Percentiles rank a stretch among this genome's conserved stretches.
Conservation (phyloP, 2,797 vertebrate genomes). For the Acipenser oxyrinchus region DNA sequence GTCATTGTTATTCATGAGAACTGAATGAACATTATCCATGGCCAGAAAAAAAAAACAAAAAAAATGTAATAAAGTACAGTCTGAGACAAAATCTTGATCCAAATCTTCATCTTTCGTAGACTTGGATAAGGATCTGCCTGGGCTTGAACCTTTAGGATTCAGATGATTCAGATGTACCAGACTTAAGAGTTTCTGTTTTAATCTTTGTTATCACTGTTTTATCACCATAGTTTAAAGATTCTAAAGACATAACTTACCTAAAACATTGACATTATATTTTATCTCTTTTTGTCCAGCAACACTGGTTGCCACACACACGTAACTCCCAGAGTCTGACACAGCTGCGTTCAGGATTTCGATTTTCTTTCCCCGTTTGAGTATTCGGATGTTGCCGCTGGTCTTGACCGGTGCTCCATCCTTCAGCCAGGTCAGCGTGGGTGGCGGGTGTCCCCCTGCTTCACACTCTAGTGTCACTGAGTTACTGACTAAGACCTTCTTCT, state of each 20-base stretch:
- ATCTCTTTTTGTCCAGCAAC: slow-evolving; percentile 87
- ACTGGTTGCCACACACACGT: slow-evolving; percentile 85
- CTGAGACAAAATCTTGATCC: too few species aligned
- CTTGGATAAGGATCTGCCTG: too few species aligned
- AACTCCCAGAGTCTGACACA: slow-evolving; percentile 68
- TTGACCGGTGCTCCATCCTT: slow-evolving; percentile 80
- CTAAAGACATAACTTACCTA: slow-evolving; percentile 61
- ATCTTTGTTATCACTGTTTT: too few species aligned
- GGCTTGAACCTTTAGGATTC: too few species aligned
- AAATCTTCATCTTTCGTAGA: too few species aligned
- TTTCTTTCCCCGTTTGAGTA: slow-evolving; percentile 71
- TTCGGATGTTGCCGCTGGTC: slow-evolving; percentile 52
- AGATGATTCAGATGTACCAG: too few species aligned
- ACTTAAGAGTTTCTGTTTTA: too few species aligned
- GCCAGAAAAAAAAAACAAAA: too few species aligned
- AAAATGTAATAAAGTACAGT: too few species aligned
- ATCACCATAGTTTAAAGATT: too few species aligned
- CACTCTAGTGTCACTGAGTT: slow-evolving; percentile 73
- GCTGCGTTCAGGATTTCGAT: slow-evolving; percentile 63
- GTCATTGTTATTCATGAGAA: too few species aligned
- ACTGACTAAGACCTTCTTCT: slow-evolving; percentile 69
- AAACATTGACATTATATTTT: slow-evolving; percentile 79
- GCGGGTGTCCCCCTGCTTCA: slow-evolving; percentile 79
- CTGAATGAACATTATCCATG: too few species aligned
- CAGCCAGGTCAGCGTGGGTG: slow-evolving; percentile 84